A percentile compares a stretch with the other conserved stretches of the same genome.
These are phyloP conservation scores for Isaurus tuberculatus DNA, from an alignment of 92 coral and sea anemone genomes.

Conservation along the genomic window DNA sequence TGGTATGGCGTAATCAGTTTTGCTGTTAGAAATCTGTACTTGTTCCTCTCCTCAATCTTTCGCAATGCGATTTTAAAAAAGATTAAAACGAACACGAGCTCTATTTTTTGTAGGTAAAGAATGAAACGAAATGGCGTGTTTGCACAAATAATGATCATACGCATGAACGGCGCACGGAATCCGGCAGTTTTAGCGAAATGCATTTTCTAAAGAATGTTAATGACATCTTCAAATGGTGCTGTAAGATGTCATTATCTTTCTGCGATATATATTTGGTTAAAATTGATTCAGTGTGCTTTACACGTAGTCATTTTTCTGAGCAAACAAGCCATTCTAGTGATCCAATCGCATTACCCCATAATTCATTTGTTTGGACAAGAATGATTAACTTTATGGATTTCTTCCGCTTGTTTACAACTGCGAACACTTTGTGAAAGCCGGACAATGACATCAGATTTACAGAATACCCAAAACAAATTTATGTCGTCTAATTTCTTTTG, in stretches of 20 bases:
- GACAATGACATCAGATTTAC: slow-evolving; percentile 39
- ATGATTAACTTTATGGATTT: slow-evolving; percentile 64
- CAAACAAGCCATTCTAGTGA: slow-evolving; percentile 20
- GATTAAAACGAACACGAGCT: too few species aligned
- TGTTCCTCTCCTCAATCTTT: background rate
- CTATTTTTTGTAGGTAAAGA: too few species aligned
- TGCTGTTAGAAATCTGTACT: background rate
- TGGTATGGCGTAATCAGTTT: background rate
- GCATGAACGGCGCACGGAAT: too few species aligned
- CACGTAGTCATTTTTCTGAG: slow-evolving; percentile 12
- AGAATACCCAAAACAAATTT: slow-evolving; percentile 21
- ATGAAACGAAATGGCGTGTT: background rate
- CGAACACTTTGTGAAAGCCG: slow-evolving; percentile 43
- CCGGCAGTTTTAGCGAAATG: background rate
- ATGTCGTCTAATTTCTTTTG: slow-evolving; percentile 4
- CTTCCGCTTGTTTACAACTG: slow-evolving; percentile 55
- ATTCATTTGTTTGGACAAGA: slow-evolving; percentile 69
- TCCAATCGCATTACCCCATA: slow-evolving; percentile 24
- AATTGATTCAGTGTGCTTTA: background rate
- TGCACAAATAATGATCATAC: background rate
- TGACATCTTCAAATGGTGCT: background rate
- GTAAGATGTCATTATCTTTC: background rate
- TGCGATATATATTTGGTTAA: background rate
- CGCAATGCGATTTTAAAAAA: background rate
- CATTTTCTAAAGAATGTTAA: background rate